phyloP scores from a whole-genome alignment of 2,113 vertebrate genomes.

The Fukomys damarensis region DNA sequence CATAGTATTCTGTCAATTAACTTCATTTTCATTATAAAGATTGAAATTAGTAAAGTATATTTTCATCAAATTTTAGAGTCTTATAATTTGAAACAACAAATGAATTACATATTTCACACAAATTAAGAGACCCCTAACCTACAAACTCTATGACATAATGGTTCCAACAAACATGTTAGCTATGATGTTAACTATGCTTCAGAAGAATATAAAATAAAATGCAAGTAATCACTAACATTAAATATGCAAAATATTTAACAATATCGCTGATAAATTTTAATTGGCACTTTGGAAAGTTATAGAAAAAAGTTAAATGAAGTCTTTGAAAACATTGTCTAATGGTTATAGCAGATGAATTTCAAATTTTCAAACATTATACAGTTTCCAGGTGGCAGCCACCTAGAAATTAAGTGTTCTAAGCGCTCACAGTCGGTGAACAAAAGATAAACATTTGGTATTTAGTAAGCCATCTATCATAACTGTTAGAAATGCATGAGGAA shows the following conservation, averaged over 20 bases:
- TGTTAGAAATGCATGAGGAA: slow-evolving; percentile 35
- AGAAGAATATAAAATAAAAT: background rate
- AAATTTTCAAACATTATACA: slow-evolving; percentile 69
- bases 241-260: slow-evolving; percentile 34
- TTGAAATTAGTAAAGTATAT: background rate
- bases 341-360: slow-evolving; percentile 58
- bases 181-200: background rate
- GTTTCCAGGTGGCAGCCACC: slow-evolving; percentile 77
- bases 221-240: slow-evolving; percentile 33
- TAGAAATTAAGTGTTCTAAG: slow-evolving; percentile 76
- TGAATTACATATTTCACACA: background rate
- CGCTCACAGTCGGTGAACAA: slow-evolving; percentile 75
- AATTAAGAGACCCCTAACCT: background rate
- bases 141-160: background rate
- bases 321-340: slow-evolving; percentile 58
- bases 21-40: background rate
- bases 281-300: background rate
- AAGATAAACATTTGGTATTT: slow-evolving; percentile 78
- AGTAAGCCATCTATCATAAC: slow-evolving; percentile 72
- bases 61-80: slow-evolving; percentile 48
- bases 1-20: background rate
- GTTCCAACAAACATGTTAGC: background rate
- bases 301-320: slow-evolving; percentile 32
- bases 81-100: slow-evolving; percentile 6
- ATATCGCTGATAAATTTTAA: slow-evolving; percentile 58